Evolutionary conservation across 2,797 vertebrate species (phyloP).

Genomic region (Coranthus polyacanthus): DNA sequence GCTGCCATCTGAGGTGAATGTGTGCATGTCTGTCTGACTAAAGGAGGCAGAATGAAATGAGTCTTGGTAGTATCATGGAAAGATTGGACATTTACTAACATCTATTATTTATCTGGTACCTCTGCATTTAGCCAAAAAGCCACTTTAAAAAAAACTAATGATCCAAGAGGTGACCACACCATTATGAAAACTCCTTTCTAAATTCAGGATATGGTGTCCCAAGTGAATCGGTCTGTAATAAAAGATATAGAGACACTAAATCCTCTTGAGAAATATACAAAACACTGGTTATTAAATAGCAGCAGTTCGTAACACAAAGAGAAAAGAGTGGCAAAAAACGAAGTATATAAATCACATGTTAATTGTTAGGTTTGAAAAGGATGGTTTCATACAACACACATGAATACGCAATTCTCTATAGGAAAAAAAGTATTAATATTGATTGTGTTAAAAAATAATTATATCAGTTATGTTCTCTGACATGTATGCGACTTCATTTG

Average conservation of each 20-base stretch:
- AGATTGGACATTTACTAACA: too few relatives aligned
- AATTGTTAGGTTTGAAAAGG: background rate
- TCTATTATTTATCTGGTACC: background rate
- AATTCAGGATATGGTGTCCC: background rate
- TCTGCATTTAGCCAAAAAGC: background rate
- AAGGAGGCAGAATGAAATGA: background rate
- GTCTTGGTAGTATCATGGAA: too few relatives aligned
- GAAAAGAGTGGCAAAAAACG: background rate
- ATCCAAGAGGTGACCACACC: too few relatives aligned
- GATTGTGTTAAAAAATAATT: background rate
- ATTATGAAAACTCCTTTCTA: background rate
- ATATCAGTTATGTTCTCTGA: background rate
- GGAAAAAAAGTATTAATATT: too few relatives aligned
- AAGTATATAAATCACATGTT: too few relatives aligned
- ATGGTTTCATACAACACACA: background rate
- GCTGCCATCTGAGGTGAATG: conserved; percentile 11
- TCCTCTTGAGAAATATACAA: background rate
- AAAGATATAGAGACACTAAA: background rate
- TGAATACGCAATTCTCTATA: background rate
- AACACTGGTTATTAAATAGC: background rate
- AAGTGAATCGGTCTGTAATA: too few relatives aligned
- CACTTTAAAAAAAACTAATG: background rate
- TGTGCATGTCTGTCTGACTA: background rate
- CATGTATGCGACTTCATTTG: background rate
- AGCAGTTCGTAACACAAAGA: too few relatives aligned